Conservation (phyloP, 2,113 vertebrate species). For the Odontesthes bonariensis region DNA sequence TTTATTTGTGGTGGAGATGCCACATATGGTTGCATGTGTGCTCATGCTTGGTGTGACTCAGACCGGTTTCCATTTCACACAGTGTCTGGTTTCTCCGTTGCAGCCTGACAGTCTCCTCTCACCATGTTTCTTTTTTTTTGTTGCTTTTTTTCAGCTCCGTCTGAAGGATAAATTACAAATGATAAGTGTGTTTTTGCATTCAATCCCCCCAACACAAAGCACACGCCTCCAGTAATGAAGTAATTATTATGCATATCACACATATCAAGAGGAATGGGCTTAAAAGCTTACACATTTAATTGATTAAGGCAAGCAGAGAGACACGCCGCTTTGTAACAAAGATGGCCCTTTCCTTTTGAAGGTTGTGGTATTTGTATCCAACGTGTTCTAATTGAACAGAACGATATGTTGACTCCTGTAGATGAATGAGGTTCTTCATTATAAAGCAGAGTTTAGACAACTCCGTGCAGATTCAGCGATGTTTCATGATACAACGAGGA, state of each 20-base stretch:
- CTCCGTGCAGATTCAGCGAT: no score
- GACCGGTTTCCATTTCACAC: constrained; percentile 44
- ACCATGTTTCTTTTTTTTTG: constrained; percentile 4
- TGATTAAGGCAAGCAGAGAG: constrained; percentile 63
- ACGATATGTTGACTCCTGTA: not conserved
- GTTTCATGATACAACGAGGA: not conserved
- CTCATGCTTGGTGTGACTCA: constrained; percentile 37
- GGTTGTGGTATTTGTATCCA: constrained; percentile 57
- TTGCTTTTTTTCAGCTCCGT: constrained; percentile 1
- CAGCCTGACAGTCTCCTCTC: constrained; percentile 14
- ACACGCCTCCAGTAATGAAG: constrained; percentile 58
- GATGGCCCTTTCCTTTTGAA: constrained; percentile 27
- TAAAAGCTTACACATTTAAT: constrained; percentile 68
- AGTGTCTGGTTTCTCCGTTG: constrained; percentile 33
- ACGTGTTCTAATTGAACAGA: constrained; percentile 61
- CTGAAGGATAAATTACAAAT: constrained; percentile 43
- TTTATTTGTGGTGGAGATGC: constrained; percentile 5
- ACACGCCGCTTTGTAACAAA: constrained; percentile 29
- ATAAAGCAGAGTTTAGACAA: not conserved
- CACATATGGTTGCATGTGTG: constrained; percentile 30
- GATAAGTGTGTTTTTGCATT: constrained; percentile 53
- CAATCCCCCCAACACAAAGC: constrained; percentile 47
- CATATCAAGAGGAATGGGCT: constrained; percentile 66
- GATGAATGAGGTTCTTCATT: not conserved
- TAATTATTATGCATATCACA: constrained; percentile 68